A percentile compares a stretch with the other conserved stretches of the same genome.
phyloP scores from a whole-genome alignment of 2,888 invertebrate genomes.

The Drosophila anomalata region DNA sequence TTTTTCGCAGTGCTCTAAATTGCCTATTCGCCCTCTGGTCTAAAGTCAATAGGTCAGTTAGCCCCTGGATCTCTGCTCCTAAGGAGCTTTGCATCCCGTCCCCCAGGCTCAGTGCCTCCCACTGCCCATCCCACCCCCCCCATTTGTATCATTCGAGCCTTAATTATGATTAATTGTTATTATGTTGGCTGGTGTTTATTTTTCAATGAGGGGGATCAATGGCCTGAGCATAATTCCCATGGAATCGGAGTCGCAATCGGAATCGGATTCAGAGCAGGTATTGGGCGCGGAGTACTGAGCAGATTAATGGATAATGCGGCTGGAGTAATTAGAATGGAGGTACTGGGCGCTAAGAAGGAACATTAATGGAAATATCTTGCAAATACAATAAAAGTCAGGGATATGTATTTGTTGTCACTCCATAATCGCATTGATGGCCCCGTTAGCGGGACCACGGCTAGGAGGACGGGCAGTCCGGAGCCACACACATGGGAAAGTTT shows the following conservation, averaged over 20 bases:
- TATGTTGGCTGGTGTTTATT: slow-evolving; percentile 48
- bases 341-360: background rate
- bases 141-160: slow-evolving; percentile 62
- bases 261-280: slow-evolving; percentile 10
- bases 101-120: background rate
- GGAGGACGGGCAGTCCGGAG: background rate
- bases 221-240: slow-evolving; percentile 53
- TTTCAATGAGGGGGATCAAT: slow-evolving; percentile 60
- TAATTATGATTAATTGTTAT: slow-evolving; percentile 76
- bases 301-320: slow-evolving; percentile 17
- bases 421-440: slow-evolving; percentile 65
- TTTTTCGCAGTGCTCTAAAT: background rate
- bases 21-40: background rate
- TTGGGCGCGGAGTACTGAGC: background rate
- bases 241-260: background rate
- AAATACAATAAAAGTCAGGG: slow-evolving; percentile 41
- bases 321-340: background rate
- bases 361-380: background rate
- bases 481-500: slow-evolving; percentile 18
- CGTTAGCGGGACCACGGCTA: slow-evolving; percentile 10
- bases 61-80: slow-evolving; percentile 22
- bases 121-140: background rate
- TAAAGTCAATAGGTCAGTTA: slow-evolving; percentile 31
- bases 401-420: slow-evolving; percentile 58
- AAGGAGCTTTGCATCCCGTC: slow-evolving; percentile 22